A percentile compares a stretch with the other conserved stretches of the same genome.
Conservation (phyloP, 2,888 invertebrate genomes). For the Standfussiana lucernea region DNA sequence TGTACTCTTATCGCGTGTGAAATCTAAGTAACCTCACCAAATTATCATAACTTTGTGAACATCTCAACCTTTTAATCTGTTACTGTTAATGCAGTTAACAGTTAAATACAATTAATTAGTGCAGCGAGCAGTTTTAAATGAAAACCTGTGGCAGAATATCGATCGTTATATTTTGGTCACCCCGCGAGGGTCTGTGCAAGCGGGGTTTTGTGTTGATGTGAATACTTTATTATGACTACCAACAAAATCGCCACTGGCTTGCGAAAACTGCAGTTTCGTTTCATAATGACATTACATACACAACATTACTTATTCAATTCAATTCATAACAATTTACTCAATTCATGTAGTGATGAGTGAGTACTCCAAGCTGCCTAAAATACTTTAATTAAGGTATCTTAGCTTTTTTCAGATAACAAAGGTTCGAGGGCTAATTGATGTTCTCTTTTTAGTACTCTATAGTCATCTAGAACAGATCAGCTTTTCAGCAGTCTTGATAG, state of each 20-base stretch:
- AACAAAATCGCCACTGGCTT: constrained; percentile 5
- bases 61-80: neutral
- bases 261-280: no score
- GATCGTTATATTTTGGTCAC: constrained; percentile 37
- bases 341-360: no score
- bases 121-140: constrained; percentile 5
- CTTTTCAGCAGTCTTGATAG: neutral
- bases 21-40: neutral
- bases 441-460: neutral
- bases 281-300: no score
- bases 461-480: neutral
- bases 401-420: constrained; percentile 1
- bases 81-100: neutral
- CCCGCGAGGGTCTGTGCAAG: neutral
- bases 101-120: constrained; percentile 4
- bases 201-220: constrained; percentile 1
- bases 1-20: no score
- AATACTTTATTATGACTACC: constrained; percentile 25
- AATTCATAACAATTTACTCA: no score
- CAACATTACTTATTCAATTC: no score
- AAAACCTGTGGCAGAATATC: constrained; percentile 30
- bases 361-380: constrained; percentile 8
- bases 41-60: neutral
- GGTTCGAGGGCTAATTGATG: neutral
- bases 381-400: constrained; percentile 3